Percentiles rank a stretch among this genome's conserved stretches.
These are phyloP conservation scores for Trachelipus rathkii DNA, from an alignment of 1,140 invertebrate species.

Conservation along the genomic window DNA sequence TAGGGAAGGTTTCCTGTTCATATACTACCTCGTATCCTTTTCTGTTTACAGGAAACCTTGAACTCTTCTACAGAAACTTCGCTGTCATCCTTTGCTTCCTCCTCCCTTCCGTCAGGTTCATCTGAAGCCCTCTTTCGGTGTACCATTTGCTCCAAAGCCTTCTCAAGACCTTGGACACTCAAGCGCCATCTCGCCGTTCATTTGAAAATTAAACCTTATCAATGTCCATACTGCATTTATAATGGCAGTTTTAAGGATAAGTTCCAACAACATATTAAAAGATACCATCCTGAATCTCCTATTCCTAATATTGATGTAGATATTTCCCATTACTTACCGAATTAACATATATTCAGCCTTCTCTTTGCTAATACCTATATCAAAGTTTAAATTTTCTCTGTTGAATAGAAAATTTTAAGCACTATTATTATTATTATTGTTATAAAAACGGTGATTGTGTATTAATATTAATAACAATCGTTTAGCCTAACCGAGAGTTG, in stretches of 20 bases:
- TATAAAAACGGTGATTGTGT: too few relatives aligned
- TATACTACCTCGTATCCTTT: neutral
- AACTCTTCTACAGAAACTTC: neutral
- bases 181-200: constrained; percentile 50
- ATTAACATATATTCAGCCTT: neutral
- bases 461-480: too few relatives aligned
- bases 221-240: constrained; percentile 53
- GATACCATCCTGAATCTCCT: constrained; percentile 27
- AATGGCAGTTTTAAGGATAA: constrained; percentile 43
- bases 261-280: constrained; percentile 38
- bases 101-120: neutral
- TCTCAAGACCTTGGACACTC: constrained; percentile 47
- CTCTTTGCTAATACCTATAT: too few relatives aligned
- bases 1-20: too few relatives aligned
- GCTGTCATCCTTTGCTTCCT: neutral
- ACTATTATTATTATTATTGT: too few relatives aligned
- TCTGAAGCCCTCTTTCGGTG: constrained; percentile 20
- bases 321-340: neutral
- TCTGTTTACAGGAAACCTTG: neutral
- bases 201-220: constrained; percentile 40
- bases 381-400: too few relatives aligned
- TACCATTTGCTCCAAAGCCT: constrained; percentile 39
- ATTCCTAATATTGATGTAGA: neutral
- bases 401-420: too few relatives aligned
- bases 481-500: too few relatives aligned